Base-by-base conservation (phyloP, 2,113 vertebrate genomes). In the Tyto alba region DNA sequence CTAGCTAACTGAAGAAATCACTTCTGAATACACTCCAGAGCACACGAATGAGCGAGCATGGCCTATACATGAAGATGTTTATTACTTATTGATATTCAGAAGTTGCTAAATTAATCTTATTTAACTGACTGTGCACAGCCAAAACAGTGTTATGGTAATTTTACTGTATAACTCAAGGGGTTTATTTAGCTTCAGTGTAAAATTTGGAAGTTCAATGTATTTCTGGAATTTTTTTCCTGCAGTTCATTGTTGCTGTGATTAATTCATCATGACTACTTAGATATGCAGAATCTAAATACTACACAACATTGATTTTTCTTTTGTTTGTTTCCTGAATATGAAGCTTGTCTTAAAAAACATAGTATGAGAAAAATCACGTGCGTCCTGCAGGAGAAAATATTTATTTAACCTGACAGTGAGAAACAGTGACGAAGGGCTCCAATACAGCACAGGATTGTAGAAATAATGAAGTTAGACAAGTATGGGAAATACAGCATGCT, bases 61-160 rank as follows among this genome's bases (percentile, higher is more conserved):
- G 96, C 89, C 96, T 96, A 69, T 97, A 92, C 95, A 95, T 95
- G 94, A 94, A 97, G 96, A 95, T 97, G 88, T 96, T 97, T 97
- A 97, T 97, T 97, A 96, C 96, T 97, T 97, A 94, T 68, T 98
- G 97, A 96, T 98, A 97, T 97, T 97, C 97, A 96, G 86, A 97
- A 96, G 95, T 96, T 97, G 94, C 94, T 97, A 97, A 97, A 98
- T 97, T 96, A 97, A 97, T 98, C 94, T 96, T 96, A 90, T 96
- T 96, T 98, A 97, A 96, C 95, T 97, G 96, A 94, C 93, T 97
- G 75, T 87, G 86, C 85, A 90, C 92, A 88, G 90, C 89, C 96
- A 95, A 88, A 97, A 88, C 92, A 97, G 83, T 95, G 67, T 94
- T 96, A 62, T 30, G 86, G 91, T 96, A 96, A 97, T 95, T 96